Evolutionary conservation across 2,888 invertebrate genomes (phyloP).

Genomic region (Himalopsyche japonica): DNA sequence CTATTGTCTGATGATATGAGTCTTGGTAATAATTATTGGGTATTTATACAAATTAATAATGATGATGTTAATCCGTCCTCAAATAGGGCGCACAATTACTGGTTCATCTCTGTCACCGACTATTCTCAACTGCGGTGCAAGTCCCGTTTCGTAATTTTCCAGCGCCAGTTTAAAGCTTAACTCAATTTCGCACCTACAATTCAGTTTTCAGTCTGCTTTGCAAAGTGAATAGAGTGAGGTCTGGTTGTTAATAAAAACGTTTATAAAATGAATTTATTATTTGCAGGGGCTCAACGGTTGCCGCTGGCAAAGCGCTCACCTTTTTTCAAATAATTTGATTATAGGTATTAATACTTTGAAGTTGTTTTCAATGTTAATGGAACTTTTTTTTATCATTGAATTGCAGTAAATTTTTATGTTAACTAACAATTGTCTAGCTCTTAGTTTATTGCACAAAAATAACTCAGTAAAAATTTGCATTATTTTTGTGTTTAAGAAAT

Average conservation of each 20-base stretch:
- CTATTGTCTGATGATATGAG: too few species aligned
- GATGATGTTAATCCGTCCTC: too few species aligned
- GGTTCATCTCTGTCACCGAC: not conserved
- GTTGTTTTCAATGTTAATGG: not conserved
- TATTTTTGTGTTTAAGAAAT: too few species aligned
- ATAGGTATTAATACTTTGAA: not conserved
- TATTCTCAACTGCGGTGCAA: not conserved
- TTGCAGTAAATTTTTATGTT: too few species aligned
- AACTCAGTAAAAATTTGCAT: too few species aligned
- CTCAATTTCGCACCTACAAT: constrained; percentile 24
- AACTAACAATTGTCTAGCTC: too few species aligned
- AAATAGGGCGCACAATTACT: too few species aligned
- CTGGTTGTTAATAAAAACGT: constrained; percentile 20
- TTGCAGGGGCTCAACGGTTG: not conserved
- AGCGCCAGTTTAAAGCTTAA: constrained; percentile 8
- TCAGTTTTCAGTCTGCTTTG: constrained; percentile 25
- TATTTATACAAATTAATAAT: too few species aligned
- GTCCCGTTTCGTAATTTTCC: constrained; percentile 1
- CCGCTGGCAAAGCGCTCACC: not conserved
- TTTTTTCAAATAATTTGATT: not conserved
- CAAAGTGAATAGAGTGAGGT: constrained; percentile 19
- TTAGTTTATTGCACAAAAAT: too few species aligned
- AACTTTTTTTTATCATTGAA: not conserved
- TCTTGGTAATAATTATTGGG: too few species aligned
- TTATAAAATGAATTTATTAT: constrained; percentile 5